A percentile compares a stretch with the other conserved stretches of the same genome.
Evolutionary conservation across 2,888 invertebrate species (phyloP).

Genomic region (Aricia artaxerxes): DNA sequence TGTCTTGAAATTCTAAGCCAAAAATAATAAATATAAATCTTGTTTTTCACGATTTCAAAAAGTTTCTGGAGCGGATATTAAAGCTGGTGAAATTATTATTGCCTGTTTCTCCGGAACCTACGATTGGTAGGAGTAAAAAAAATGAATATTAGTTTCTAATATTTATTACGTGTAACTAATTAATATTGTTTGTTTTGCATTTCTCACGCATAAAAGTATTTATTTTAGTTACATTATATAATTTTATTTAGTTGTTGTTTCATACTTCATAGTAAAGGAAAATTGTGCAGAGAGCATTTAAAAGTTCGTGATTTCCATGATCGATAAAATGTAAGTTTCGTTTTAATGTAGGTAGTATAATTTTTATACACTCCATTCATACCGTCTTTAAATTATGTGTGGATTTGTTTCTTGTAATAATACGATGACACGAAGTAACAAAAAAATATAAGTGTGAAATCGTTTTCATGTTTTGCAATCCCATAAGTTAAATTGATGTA

Average conservation of each 20-base stretch:
- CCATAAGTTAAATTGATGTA: constrained; percentile 33
- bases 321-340: not conserved
- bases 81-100: not conserved
- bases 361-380: not conserved
- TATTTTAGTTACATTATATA: not conserved
- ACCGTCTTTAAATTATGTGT: not conserved
- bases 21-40: not conserved
- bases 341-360: not conserved
- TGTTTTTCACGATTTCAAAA: not conserved
- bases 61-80: not conserved
- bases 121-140: not conserved
- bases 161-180: constrained; percentile 6
- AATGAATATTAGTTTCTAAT: constrained; percentile 6
- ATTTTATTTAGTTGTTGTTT: not conserved
- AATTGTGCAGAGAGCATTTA: not conserved
- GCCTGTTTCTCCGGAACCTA: not conserved
- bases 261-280: not conserved
- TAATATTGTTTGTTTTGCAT: not conserved
- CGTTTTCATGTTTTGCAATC: not conserved
- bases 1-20: not conserved
- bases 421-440: not conserved
- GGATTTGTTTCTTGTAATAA: not conserved
- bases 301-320: not conserved
- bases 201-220: not conserved
- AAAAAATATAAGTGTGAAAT: not conserved